phyloP scores from a whole-genome alignment of 2,888 invertebrate genomes.

The Andrena fulva region DNA sequence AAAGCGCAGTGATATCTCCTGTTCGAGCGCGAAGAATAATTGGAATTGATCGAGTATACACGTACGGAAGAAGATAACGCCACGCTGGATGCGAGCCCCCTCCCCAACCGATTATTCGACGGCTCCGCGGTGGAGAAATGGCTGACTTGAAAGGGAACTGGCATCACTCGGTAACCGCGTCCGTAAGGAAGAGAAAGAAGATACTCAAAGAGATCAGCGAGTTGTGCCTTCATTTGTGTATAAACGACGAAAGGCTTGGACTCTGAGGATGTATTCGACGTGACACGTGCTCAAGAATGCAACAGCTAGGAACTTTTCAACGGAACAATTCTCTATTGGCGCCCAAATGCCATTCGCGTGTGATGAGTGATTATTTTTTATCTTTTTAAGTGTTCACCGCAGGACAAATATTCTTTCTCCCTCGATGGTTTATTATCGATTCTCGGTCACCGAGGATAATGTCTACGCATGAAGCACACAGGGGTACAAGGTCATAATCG shows the following conservation, averaged over 20 bases:
- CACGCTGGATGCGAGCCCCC: background rate
- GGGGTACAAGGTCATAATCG: slow-evolving; percentile 29
- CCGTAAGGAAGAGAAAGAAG: slow-evolving; percentile 5
- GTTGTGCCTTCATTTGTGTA: slow-evolving; percentile 19
- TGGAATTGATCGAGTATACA: background rate
- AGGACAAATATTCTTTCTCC: slow-evolving; percentile 40
- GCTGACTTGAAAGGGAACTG: slow-evolving; percentile 7
- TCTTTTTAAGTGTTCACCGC: slow-evolving; percentile 57
- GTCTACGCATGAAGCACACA: slow-evolving; percentile 12
- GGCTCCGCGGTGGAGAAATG: slow-evolving; percentile 18
- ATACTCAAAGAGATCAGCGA: background rate
- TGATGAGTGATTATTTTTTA: slow-evolving; percentile 63
- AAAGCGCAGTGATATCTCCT: slow-evolving; percentile 15
- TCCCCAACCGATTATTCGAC: background rate
- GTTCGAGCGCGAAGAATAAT: slow-evolving; percentile 4
- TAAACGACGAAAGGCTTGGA: slow-evolving; percentile 1
- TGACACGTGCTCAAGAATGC: slow-evolving; percentile 31
- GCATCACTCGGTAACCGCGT: background rate
- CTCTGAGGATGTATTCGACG: slow-evolving; percentile 15
- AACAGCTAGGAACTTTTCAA: slow-evolving; percentile 29
- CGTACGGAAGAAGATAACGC: slow-evolving; percentile 8
- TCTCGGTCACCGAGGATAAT: slow-evolving; percentile 35
- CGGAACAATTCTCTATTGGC: slow-evolving; percentile 32
- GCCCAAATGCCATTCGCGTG: slow-evolving; percentile 38
- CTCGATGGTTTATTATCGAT: slow-evolving; percentile 23